phyloP scores from a whole-genome alignment of 1,140 invertebrate genomes.

The Aleiodes sp. region DNA sequence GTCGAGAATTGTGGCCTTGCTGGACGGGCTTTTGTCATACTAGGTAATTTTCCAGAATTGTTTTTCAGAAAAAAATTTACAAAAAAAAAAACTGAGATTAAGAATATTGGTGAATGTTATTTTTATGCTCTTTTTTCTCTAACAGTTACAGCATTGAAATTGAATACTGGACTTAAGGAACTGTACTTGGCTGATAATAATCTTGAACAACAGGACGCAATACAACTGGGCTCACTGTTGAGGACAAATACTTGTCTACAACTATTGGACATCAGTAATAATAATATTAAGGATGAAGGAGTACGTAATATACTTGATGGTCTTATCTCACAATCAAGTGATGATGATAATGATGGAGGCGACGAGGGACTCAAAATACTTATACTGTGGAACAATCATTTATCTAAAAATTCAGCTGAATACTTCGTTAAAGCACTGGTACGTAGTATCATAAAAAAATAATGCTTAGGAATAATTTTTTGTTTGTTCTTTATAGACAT shows the following conservation, averaged over 20 bases:
- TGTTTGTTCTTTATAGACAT: no score
- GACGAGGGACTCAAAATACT: conserved; percentile 76
- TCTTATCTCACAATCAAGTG: conserved; percentile 73
- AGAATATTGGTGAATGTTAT: neutral
- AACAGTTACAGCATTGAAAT: conserved; percentile 80
- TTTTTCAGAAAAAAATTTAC: neutral
- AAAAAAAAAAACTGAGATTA: neutral
- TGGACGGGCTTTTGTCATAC: conserved; percentile 72
- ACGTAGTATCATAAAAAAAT: conserved; percentile 51
- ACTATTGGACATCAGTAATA: conserved; percentile 83
- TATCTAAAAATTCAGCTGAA: conserved; percentile 77
- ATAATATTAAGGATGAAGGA: conserved; percentile 79
- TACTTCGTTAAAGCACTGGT: conserved; percentile 75
- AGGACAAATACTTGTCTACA: conserved; percentile 76
- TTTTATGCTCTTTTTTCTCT: conserved; percentile 27
- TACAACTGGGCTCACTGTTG: conserved; percentile 78
- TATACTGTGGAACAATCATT: conserved; percentile 86
- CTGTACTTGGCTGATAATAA: conserved; percentile 86
- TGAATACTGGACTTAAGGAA: conserved; percentile 82
- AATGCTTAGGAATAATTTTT: neutral
- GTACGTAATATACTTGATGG: conserved; percentile 77
- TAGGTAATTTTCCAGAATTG: conserved; percentile 67
- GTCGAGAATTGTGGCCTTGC: conserved; percentile 78
- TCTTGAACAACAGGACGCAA: conserved; percentile 78
- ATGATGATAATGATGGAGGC: conserved; percentile 51